Base-by-base conservation (phyloP, 2,888 invertebrate genomes). In the Drosophila acutilabella region DNA sequence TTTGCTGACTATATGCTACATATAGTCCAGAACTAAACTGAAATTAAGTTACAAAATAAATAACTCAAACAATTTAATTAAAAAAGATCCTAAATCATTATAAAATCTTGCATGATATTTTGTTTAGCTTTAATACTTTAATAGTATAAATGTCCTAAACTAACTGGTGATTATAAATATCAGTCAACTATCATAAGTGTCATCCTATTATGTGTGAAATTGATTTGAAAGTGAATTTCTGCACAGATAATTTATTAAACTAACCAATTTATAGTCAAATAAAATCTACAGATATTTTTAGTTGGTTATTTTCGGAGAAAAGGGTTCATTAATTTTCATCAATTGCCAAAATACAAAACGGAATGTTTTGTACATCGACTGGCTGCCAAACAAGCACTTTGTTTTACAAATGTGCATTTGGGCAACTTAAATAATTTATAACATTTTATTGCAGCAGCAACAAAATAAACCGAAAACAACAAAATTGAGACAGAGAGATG, bases 371-470 rank as follows among this genome's bases (percentile, higher is more conserved):
- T 1, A 36, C 13, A 13, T 36, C 30, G 30, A 30, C 30, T 36
- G 4, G 59, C 14, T 23, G 36, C 20, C n/a, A 18, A 23, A n/a
- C 36, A 38, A 30, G 54, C 70, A 71, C 36, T 45, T 51, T 53
- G 44, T 33, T 41, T 45, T 57, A 66, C 67, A 67, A 65, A 59
- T 69, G 70, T 81, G 78, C 89, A 89, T 89, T 88, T 82, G 74
- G 78, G 65, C 60, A 61, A 62, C 52, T 53, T 88, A 80, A 88
- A 88, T 88, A 90, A 87, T 89, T 85, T 70, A 85, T 89, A 74
- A 79, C 69, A 89, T 89, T 88, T 89, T 89, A 88, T 87, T 88
- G 81, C 36, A 5, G 36, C 36, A 36, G 20, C 13, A 47, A 38
- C 42, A 26, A 13, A 59, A 57, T 52, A 56, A 61, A 61, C 65